A percentile compares a stretch with the other conserved stretches of the same genome.
phyloP scores from a whole-genome alignment of 2,888 invertebrate genomes.

The Drosophila testacea region DNA sequence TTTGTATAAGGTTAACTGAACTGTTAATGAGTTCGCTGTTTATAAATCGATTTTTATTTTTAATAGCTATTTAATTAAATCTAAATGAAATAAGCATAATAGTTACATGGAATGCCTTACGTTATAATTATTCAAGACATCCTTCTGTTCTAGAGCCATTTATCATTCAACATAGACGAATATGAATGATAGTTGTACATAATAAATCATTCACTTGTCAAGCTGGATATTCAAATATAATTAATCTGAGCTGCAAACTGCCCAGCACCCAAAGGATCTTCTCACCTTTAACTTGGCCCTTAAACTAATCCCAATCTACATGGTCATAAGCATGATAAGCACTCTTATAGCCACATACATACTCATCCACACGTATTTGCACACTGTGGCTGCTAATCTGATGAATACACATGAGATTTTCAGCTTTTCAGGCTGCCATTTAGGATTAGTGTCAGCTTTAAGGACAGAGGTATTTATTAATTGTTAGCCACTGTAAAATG shows the following conservation, averaged over 20 bases:
- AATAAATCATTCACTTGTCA: conserved; percentile 55
- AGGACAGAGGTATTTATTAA: conserved; percentile 40
- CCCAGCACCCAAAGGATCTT: not conserved
- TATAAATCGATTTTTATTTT: conserved; percentile 40
- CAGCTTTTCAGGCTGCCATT: conserved; percentile 35
- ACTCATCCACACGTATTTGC: conserved; percentile 19
- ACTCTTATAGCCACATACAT: conserved; percentile 8
- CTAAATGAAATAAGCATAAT: not conserved
- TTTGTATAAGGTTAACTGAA: conserved; percentile 40
- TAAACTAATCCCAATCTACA: conserved; percentile 12
- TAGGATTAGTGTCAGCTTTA: conserved; percentile 29
- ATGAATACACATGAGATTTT: conserved; percentile 25
- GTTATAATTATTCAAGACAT: conserved; percentile 7
- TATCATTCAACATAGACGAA: conserved; percentile 16
- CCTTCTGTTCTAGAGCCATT: not conserved
- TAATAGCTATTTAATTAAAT: conserved; percentile 12
- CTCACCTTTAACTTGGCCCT: conserved; percentile 10
- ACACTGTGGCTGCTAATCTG: conserved; percentile 19
- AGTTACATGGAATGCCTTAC: conserved; percentile 1
- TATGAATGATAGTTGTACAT: conserved; percentile 20
- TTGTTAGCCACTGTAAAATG: conserved; percentile 34
- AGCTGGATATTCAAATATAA: conserved; percentile 37
- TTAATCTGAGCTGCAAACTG: conserved; percentile 31
- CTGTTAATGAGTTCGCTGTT: conserved; percentile 49
- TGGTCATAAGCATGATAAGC: conserved; percentile 22